phyloP scores from a whole-genome alignment of 92 coral and sea anemone genomes.

The Epizoanthus illoricatus region DNA sequence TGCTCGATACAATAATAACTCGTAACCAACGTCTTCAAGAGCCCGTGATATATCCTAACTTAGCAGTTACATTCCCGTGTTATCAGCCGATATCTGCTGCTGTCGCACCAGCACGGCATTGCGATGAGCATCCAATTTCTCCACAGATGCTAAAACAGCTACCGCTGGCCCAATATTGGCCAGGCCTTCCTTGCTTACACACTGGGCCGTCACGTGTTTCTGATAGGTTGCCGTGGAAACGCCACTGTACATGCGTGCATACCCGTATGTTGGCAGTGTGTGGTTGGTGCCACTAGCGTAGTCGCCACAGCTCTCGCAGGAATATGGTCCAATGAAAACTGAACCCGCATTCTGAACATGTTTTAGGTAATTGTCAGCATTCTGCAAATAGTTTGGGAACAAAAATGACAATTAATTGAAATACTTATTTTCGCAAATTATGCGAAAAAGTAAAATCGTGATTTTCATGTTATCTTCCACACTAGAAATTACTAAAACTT shows the following conservation, averaged over 20 bases:
- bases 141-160: conserved; percentile 58
- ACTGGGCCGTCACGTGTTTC: conserved; percentile 54
- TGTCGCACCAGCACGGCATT: conserved; percentile 56
- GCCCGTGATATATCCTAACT: not conserved
- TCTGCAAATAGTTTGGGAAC: conserved; percentile 1
- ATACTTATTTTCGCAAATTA: not conserved
- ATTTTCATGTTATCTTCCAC: too few relatives aligned
- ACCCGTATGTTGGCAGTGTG: conserved; percentile 64
- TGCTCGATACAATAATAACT: too few relatives aligned
- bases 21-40: too few relatives aligned
- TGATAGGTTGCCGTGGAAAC: conserved; percentile 62
- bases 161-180: conserved; percentile 64
- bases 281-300: conserved; percentile 63
- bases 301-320: conserved; percentile 61
- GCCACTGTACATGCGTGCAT: conserved; percentile 64
- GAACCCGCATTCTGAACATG: conserved; percentile 53
- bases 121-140: conserved; percentile 57
- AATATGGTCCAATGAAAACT: conserved; percentile 56
- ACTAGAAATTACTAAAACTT: too few relatives aligned
- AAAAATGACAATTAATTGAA: not conserved
- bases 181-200: conserved; percentile 50
- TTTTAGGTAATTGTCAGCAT: conserved; percentile 41
- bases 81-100: conserved; percentile 16
- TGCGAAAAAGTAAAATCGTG: too few relatives aligned
- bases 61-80: not conserved